Base-by-base conservation (phyloP, 1,140 invertebrate genomes). In the Wiebesia pumilae region DNA sequence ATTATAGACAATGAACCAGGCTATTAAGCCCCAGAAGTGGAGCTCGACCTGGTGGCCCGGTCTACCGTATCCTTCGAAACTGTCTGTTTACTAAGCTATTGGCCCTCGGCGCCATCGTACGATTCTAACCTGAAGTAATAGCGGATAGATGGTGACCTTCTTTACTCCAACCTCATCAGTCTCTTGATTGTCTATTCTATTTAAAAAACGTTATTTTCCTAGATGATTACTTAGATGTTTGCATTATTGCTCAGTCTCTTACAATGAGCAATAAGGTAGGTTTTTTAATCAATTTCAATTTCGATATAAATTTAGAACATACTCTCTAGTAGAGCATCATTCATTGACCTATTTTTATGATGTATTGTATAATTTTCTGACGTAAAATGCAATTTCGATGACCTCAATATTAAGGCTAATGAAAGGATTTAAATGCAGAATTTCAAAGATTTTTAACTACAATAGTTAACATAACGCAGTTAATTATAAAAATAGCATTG, bases 41-140 rank as follows among this genome's bases (percentile, higher is more conserved):
- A 86, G 40, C 84, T 86, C 51, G 84, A 86, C 84, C 84, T 54
- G 43, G 67, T 86, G 84, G 67, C 79, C 78, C 83, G 77, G 84
- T 79, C 77, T 71, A 0, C 6, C 40, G 38, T 54, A 78, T 78
- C 73, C 75, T 78, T 79, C 71, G 54, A 67, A 38, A 0, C 75
- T 75, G 24, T 80, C 54, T 27, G 54, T 54, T 58, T 40, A 38
- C 35, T 40, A 84, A 78, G 35, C 73, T 67, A 40, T 75, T 24
- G 81, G 58, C 65, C 71, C 24, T 67, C 62, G 85, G 58, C 85
- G 85, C 85, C 81, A 83, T 81, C 62, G 2, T 24, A 43, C 85
- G 80, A 21, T n/a, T 47, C 79, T 85, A 85, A 81, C 84, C 84
- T 79, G 67, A 85, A 85, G 43, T 30, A 69, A 24, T 47, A 6